Base-by-base conservation (phyloP, 2,113 vertebrate species). In the Peromyscus leucopus region DNA sequence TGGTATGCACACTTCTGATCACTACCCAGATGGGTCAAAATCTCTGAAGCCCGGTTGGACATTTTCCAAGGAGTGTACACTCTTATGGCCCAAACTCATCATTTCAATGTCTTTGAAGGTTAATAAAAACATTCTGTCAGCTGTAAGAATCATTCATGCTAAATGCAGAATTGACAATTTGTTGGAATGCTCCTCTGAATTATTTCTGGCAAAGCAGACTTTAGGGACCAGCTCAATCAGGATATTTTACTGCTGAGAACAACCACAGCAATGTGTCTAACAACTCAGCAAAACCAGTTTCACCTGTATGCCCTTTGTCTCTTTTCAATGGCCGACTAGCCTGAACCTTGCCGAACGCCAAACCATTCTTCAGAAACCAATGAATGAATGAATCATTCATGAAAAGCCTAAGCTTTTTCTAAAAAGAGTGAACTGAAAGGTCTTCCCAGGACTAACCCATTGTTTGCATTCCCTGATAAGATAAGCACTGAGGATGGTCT, bases 351-450 rank as follows among this genome's bases (percentile, higher is more conserved):
- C 75, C 59, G 31, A 95, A 79, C 65, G 84, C 24, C 42, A 89
- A 93, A 74, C 80, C 46, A 17, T 36, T 94, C 67, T 93, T 72
- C 85, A 94, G 79, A 96, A 92, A 80, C 33, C 71, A 93, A 82
- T 78, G 72, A 79, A 86, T 93, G 71, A 94, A 94, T 84, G 7
- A 55, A 31, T 93, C 89, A 97, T 88, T 97, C 90, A 91, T 33
- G 51, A 86, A 95, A 97, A 69, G 36, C 48, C 87, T 96, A 65
- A 67, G 85, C 90, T 95, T 84, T 96, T 79, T 84, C 48, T 95
- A 42, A 90, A 96, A 63, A 91, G 80, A 74, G 36, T 87, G 79
- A 97, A 96, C 12, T 96, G 79, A 82, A 96, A 94, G 88, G 86
- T 96, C 74, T 94, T 46, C 46, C 83, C 48, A 67, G 31, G 48